Evolutionary conservation across 2,888 invertebrate genomes (phyloP).

Genomic region (Hedya salicella): DNA sequence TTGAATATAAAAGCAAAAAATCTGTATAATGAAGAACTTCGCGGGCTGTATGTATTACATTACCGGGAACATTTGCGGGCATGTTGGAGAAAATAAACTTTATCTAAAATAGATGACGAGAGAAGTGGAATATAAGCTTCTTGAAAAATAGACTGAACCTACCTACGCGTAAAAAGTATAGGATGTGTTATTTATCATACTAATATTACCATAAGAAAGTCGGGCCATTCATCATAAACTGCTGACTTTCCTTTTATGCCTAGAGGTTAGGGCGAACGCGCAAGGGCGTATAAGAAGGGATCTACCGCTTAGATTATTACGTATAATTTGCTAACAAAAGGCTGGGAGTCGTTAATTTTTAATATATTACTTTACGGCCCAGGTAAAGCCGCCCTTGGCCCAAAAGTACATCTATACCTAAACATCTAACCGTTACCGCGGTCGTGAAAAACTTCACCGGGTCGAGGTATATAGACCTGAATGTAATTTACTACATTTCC

Average conservation of each 20-base stretch:
- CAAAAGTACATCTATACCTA: constrained; percentile 18
- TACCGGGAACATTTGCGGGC: too few relatives aligned
- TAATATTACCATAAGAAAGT: constrained; percentile 71
- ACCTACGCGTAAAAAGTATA: constrained; percentile 38
- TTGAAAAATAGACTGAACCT: constrained; percentile 8
- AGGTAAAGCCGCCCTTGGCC: constrained; percentile 32
- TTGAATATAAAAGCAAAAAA: too few relatives aligned
- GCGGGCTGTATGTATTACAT: too few relatives aligned
- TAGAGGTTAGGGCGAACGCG: constrained; percentile 57
- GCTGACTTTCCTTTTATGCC: constrained; percentile 66
- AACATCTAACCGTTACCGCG: constrained; percentile 16
- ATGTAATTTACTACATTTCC: constrained; percentile 17
- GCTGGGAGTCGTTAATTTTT: constrained; percentile 59
- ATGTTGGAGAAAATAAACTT: too few relatives aligned
- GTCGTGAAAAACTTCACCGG: constrained; percentile 26
- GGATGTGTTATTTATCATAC: constrained; percentile 67
- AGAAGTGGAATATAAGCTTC: neutral
- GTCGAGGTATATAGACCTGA: constrained; percentile 12
- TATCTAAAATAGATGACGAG: neutral
- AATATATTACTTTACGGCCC: constrained; percentile 61
- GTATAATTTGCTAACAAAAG: constrained; percentile 70
- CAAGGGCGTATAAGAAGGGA: constrained; percentile 56
- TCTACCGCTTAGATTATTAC: constrained; percentile 53
- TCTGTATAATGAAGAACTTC: too few relatives aligned
- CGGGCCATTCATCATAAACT: constrained; percentile 71